Evolutionary conservation across 2,113 vertebrate genomes (phyloP).

Genomic region (Alaudala cheleensis): DNA sequence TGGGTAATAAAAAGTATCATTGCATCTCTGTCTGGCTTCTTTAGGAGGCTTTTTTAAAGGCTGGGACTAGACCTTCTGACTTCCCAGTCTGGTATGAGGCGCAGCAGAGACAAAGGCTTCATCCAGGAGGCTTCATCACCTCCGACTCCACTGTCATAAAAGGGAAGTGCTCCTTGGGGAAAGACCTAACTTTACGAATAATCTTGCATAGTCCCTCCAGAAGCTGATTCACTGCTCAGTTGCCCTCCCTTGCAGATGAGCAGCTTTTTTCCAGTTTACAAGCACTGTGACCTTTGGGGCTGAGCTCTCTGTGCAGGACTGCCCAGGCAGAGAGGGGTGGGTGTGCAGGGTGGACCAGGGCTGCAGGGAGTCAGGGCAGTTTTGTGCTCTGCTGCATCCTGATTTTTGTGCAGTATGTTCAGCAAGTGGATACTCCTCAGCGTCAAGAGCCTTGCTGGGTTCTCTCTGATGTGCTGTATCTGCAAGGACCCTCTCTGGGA

Average conservation of each 20-base stretch:
- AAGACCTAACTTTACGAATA: accelerated
- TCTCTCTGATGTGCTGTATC: accelerated
- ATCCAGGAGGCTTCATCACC: not conserved
- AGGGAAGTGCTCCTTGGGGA: not conserved
- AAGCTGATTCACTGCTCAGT: not conserved
- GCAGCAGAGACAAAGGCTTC: not conserved
- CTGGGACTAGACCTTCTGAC: not conserved
- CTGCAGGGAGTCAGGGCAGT: not conserved
- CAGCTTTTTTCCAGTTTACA: not conserved
- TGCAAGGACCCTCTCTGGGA: not conserved
- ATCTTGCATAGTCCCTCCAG: not conserved
- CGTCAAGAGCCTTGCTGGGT: not conserved
- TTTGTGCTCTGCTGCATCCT: accelerated
- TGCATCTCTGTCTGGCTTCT: not conserved
- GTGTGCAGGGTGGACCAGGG: accelerated
- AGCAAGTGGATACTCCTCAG: not conserved
- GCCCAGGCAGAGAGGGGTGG: not conserved
- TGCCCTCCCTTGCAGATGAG: not conserved
- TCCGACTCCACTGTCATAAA: not conserved
- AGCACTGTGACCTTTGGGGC: not conserved
- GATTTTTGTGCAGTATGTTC: not conserved
- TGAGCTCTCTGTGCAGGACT: not conserved
- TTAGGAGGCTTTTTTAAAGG: not conserved
- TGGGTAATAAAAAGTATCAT: not conserved
- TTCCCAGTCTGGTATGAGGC: not conserved